These are phyloP conservation scores for Lamellibrachia satsuma DNA, from an alignment of 2,888 invertebrate genomes.

Conservation along the genomic window DNA sequence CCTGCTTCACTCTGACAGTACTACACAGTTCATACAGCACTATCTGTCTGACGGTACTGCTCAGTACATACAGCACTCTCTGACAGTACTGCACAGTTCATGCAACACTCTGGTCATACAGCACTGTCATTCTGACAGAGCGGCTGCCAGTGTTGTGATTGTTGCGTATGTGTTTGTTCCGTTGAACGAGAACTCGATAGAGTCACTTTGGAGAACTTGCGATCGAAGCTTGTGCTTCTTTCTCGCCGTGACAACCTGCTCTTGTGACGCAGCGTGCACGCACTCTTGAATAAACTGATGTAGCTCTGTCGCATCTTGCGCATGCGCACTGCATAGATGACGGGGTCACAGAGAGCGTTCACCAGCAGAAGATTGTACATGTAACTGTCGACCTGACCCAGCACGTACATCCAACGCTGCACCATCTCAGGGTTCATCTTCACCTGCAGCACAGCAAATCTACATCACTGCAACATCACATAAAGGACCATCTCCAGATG, in stretches of 20 bases:
- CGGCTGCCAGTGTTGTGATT: slow-evolving; percentile 19
- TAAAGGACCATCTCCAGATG: background rate
- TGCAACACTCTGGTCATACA: background rate
- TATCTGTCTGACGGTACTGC: too few species aligned
- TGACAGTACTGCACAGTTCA: background rate
- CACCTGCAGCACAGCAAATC: background rate
- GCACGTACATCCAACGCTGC: background rate
- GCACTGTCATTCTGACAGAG: background rate
- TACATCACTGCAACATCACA: background rate
- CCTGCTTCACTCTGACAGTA: background rate
- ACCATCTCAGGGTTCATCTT: background rate
- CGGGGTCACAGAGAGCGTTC: slow-evolving; percentile 40
- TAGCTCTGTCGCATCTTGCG: slow-evolving; percentile 36
- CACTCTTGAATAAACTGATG: slow-evolving; percentile 28
- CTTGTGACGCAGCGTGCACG: slow-evolving; percentile 21
- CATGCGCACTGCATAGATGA: slow-evolving; percentile 41
- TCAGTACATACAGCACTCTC: too few species aligned
- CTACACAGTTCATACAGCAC: background rate
- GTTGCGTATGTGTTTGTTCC: slow-evolving; percentile 23
- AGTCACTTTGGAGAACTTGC: slow-evolving; percentile 26
- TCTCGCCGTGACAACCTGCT: slow-evolving; percentile 18
- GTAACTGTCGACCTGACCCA: slow-evolving; percentile 31
- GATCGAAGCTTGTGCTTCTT: slow-evolving; percentile 26
- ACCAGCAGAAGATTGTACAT: slow-evolving; percentile 37
- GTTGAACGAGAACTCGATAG: slow-evolving; percentile 17